phyloP scores from a whole-genome alignment of 2,888 invertebrate species.

The Cordilura impudica region DNA sequence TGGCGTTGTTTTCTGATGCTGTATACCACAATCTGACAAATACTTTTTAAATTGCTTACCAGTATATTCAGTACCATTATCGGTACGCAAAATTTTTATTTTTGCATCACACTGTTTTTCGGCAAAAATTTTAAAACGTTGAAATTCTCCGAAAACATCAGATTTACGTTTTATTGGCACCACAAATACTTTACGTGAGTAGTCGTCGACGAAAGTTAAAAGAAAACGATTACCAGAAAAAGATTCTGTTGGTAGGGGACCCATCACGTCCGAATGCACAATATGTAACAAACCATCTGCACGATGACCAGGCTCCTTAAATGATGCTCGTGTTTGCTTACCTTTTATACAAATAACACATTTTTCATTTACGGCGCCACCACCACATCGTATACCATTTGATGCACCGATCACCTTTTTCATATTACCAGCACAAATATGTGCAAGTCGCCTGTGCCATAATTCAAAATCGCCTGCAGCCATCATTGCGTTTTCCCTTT shows the following conservation, averaged over 20 bases:
- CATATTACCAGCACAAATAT: slow-evolving; percentile 27
- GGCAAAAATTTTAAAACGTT: background rate
- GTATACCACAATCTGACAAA: background rate
- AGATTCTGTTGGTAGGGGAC: slow-evolving; percentile 32
- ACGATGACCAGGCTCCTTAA: slow-evolving; percentile 26
- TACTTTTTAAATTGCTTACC: background rate
- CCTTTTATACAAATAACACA: slow-evolving; percentile 22
- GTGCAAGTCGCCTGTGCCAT: slow-evolving; percentile 26
- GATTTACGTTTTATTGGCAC: slow-evolving; percentile 17
- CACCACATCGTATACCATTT: background rate
- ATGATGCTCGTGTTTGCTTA: slow-evolving; percentile 34
- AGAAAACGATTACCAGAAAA: slow-evolving; percentile 34
- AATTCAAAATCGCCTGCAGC: slow-evolving; percentile 21
- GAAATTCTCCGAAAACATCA: background rate
- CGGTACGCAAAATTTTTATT: no score
- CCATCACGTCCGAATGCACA: slow-evolving; percentile 40
- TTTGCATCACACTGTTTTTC: background rate
- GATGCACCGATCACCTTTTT: background rate
- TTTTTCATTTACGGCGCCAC: background rate
- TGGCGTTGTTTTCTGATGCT: slow-evolving; percentile 42
- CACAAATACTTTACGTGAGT: slow-evolving; percentile 37
- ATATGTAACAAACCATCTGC: slow-evolving; percentile 19
- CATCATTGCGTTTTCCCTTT: slow-evolving; percentile 10
- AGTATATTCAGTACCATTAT: slow-evolving; percentile 3
- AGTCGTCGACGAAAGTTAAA: slow-evolving; percentile 47